A percentile compares a stretch with the other conserved stretches of the same genome.
Conservation (phyloP, 1,140 invertebrate genomes). For the Halotydeus destructor region DNA sequence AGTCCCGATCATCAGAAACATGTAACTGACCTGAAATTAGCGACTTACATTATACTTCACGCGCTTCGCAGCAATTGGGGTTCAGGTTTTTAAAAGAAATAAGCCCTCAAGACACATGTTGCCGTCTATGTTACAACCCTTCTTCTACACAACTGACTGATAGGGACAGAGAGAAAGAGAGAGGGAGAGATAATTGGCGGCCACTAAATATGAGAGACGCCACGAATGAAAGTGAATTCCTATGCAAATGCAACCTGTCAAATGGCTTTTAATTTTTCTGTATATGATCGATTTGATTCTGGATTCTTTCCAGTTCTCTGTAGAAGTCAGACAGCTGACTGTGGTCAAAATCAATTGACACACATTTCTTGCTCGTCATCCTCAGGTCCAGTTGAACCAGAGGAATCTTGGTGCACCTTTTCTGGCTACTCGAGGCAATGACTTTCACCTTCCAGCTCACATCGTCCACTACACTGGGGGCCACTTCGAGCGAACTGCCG, state of each 20-base stretch:
- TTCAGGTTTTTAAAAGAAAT: not conserved
- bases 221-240: not conserved
- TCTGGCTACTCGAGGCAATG: not conserved
- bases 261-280: not conserved
- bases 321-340: slow-evolving; percentile 6
- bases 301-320: slow-evolving; percentile 7
- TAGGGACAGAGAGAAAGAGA: not conserved
- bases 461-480: not conserved
- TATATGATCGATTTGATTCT: slow-evolving; percentile 8
- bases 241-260: not conserved
- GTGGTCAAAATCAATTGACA: slow-evolving; percentile 4
- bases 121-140: not conserved
- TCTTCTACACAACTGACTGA: not conserved
- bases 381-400: not conserved
- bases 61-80: no score
- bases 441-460: slow-evolving; percentile 10
- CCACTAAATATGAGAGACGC: not conserved
- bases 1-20: no score
- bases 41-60: no score
- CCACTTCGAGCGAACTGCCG: not conserved
- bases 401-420: slow-evolving; percentile 7
- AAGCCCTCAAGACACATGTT: not conserved
- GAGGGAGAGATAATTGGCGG: not conserved
- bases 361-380: not conserved
- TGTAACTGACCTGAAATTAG: no score